These are phyloP conservation scores for Diarsia mendica DNA, from an alignment of 2,888 invertebrate species.

Conservation along the genomic window DNA sequence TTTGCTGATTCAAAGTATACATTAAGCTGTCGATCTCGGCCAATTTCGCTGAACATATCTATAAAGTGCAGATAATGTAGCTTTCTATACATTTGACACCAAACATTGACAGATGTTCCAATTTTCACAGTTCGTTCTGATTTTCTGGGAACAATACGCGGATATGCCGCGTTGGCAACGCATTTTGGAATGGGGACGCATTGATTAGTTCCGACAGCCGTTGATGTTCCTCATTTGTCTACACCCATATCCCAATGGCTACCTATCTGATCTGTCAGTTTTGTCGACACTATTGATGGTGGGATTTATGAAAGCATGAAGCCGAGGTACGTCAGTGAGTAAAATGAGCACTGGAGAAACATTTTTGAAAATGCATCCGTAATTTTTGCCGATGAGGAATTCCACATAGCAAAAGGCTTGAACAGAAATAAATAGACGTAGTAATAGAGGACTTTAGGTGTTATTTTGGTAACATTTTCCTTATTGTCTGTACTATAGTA, in stretches of 20 bases:
- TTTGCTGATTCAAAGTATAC: constrained; percentile 36
- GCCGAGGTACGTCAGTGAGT: background rate
- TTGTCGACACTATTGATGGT: background rate
- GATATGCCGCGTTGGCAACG: constrained; percentile 41
- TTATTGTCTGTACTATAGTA: constrained; percentile 1
- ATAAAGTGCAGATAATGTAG: constrained; percentile 20
- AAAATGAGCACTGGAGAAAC: background rate
- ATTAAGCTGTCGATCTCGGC: constrained; percentile 35
- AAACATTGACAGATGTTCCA: constrained; percentile 30
- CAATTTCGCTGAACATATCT: constrained; percentile 35
- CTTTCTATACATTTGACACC: constrained; percentile 46
- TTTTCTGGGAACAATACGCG: constrained; percentile 53
- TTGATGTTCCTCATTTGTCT: constrained; percentile 29
- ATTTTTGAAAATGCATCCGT: background rate
- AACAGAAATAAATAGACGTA: background rate
- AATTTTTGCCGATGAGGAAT: background rate
- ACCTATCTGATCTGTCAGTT: constrained; percentile 6
- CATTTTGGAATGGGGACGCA: constrained; percentile 47
- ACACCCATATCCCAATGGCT: background rate
- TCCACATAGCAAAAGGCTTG: background rate
- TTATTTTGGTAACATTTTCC: constrained; percentile 16
- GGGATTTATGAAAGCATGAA: background rate
- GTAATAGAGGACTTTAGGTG: background rate
- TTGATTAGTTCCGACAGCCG: constrained; percentile 50
- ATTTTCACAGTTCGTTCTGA: constrained; percentile 39